A percentile compares a stretch with the other conserved stretches of the same genome.
Conservation (phyloP, 2,797 vertebrate genomes). For the Echeneis naucrates region DNA sequence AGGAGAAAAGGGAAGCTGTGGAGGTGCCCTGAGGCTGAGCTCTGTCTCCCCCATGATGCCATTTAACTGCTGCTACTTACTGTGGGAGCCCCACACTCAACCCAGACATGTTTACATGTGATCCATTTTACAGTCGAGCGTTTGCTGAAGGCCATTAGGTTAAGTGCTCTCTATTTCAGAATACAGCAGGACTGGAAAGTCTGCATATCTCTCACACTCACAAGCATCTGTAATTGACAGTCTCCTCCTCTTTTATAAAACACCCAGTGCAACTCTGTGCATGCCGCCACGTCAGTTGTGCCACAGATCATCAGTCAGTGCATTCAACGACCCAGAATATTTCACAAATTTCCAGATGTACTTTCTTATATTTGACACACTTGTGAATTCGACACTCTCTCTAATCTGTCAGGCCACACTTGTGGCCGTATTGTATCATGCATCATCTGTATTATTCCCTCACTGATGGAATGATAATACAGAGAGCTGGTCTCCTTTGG, state of each 20-base stretch:
- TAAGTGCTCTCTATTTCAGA: conserved; percentile 59
- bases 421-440: too few species aligned
- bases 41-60: conserved; percentile 42
- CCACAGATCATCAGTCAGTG: conserved; percentile 53
- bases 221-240: conserved; percentile 34
- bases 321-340: conserved; percentile 60
- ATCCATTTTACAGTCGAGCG: conserved; percentile 47
- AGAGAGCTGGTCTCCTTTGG: conserved; percentile 48
- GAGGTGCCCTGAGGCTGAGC: conserved; percentile 41
- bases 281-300: conserved; percentile 21
- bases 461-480: conserved; percentile 34
- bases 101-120: conserved; percentile 55
- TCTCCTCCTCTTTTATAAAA: conserved; percentile 19
- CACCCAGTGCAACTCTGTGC: neutral
- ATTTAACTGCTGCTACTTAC: conserved; percentile 61
- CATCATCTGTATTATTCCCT: too few species aligned
- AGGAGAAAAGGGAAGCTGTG: conserved; percentile 19
- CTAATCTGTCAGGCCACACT: conserved; percentile 52
- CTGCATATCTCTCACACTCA: conserved; percentile 7
- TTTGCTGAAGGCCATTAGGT: conserved; percentile 60
- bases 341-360: conserved; percentile 42
- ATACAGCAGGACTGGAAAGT: conserved; percentile 9
- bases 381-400: conserved; percentile 27
- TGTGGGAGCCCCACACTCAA: conserved; percentile 14
- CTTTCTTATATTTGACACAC: conserved; percentile 50